phyloP scores from a whole-genome alignment of 2,888 invertebrate species.

The Acrocyrtus sp. region DNA sequence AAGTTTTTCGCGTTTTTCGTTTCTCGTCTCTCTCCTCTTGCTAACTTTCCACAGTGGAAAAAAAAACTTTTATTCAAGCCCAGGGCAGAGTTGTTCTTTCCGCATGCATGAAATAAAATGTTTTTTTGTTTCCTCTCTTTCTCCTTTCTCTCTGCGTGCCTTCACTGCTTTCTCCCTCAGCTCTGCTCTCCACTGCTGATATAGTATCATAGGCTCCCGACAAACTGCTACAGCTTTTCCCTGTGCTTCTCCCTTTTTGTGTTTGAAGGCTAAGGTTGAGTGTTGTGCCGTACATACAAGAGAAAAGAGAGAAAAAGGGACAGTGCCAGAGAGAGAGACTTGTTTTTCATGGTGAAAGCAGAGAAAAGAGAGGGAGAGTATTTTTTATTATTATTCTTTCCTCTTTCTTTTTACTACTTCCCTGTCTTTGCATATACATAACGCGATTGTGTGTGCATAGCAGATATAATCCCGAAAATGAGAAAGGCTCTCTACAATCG shows the following conservation, averaged over 20 bases:
- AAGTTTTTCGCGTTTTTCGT: neutral
- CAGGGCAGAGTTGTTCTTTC: neutral
- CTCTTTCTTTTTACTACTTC: constrained; percentile 17
- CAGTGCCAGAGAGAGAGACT: too few species aligned
- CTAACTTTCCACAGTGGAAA: constrained; percentile 4
- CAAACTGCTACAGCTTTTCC: constrained; percentile 1
- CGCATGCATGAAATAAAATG: constrained; percentile 35
- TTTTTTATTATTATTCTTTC: too few species aligned
- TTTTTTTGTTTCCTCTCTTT: constrained; percentile 20
- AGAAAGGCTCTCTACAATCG: constrained; percentile 51
- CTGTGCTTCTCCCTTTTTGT: constrained; percentile 34
- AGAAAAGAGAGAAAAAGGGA: neutral
- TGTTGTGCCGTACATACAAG: too few species aligned
- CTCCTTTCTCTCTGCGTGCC: neutral
- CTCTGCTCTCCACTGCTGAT: too few species aligned
- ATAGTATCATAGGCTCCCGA: neutral
- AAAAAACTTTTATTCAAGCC: constrained; percentile 4
- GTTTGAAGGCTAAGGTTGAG: constrained; percentile 1
- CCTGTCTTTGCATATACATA: constrained; percentile 16
- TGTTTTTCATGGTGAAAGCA: neutral
- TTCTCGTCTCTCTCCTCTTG: neutral
- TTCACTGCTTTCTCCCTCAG: neutral
- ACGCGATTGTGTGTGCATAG: neutral
- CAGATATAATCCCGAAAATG: constrained; percentile 39
- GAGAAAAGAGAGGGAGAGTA: neutral